Evolutionary conservation across 2,113 vertebrate genomes (phyloP).

Genomic region (Clarias batrachus): DNA sequence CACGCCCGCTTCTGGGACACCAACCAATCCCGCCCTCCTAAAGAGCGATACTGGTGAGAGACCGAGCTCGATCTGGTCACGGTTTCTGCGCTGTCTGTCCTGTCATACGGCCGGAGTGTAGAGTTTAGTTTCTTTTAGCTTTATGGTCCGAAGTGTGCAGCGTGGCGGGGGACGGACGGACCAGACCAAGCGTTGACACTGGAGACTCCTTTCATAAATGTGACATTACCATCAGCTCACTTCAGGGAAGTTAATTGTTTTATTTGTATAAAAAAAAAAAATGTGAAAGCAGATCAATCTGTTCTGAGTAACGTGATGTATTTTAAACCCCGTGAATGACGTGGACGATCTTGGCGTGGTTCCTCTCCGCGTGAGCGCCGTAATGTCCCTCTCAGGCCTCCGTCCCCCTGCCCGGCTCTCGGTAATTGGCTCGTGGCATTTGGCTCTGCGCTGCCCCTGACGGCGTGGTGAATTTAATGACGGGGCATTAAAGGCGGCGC

Average conservation of each 20-base stretch:
- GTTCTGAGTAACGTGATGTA: neutral
- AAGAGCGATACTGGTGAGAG: constrained; percentile 80
- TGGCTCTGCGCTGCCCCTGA: constrained; percentile 34
- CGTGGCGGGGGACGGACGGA: no score
- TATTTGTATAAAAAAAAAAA: no score
- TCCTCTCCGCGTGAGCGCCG: neutral
- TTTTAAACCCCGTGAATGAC: neutral
- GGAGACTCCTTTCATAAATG: no score
- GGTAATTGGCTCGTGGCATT: constrained; percentile 56
- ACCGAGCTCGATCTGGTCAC: no score
- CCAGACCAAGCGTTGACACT: no score
- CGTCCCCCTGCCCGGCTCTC: constrained; percentile 11
- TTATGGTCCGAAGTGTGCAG: no score
- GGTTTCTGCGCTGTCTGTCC: neutral
- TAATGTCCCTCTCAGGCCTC: neutral
- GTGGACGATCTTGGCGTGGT: neutral
- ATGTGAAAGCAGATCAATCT: neutral
- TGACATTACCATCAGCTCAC: no score
- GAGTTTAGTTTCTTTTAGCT: no score
- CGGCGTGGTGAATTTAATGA: constrained; percentile 53
- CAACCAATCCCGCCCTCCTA: constrained; percentile 66
- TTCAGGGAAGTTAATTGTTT: no score
- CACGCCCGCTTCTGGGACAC: constrained; percentile 84
- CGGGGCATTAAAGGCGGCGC: constrained; percentile 43
- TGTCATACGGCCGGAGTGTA: no score